phyloP scores from a whole-genome alignment of 2,113 vertebrate species.

The Apteryx mantelli region DNA sequence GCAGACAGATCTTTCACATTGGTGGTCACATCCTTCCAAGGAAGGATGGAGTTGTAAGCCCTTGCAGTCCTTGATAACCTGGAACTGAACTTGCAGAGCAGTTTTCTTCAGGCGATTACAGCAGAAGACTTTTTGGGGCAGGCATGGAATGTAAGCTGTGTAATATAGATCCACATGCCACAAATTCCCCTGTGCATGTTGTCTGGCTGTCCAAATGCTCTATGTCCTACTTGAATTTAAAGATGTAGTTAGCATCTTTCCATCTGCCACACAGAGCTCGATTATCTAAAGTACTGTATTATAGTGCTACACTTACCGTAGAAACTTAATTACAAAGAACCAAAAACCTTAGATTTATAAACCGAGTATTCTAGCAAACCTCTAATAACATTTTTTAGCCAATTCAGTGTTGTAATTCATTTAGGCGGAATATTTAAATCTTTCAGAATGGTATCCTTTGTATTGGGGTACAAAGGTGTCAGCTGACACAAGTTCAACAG shows the following conservation, averaged over 20 bases:
- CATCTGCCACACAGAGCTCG: background rate
- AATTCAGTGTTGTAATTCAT: background rate
- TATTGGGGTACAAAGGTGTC: background rate
- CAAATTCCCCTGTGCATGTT: background rate
- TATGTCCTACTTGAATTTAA: background rate
- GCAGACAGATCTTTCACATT: background rate
- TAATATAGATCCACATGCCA: slow-evolving; percentile 9
- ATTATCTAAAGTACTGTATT: background rate
- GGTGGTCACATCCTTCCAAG: background rate
- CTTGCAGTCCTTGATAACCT: background rate
- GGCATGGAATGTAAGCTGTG: background rate
- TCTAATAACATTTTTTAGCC: background rate
- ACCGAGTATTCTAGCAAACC: background rate
- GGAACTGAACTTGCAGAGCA: background rate
- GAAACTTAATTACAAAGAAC: background rate
- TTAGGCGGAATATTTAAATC: background rate
- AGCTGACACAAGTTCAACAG: background rate
- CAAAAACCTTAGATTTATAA: background rate
- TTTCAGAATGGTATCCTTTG: background rate
- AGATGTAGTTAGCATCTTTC: background rate
- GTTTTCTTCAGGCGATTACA: background rate
- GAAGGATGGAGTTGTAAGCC: background rate
- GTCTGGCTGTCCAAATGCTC: background rate
- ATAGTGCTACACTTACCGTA: background rate
- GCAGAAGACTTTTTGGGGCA: background rate